Evolutionary conservation across 2,113 vertebrate species (phyloP), one percentile per base, ranked within the genome.

Genomic region (Xyrauchen texanus): DNA sequence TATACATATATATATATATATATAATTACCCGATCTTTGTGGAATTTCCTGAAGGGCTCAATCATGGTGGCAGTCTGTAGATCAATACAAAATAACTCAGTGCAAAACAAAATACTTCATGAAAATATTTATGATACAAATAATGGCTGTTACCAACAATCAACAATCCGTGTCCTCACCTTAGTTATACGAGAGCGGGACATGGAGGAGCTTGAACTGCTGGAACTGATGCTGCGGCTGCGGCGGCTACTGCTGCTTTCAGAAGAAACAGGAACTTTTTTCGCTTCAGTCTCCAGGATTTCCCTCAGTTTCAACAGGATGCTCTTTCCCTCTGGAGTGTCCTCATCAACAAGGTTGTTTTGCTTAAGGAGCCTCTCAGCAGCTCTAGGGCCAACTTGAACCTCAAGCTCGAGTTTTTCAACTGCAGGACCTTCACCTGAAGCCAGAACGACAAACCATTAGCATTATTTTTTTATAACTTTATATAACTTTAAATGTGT

Each of bases 401-500:
- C 55, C 58, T 96, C 93, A 79, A 95, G 21, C 76, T 91, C 86
- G 47, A 95, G 85, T 90, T 90, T 95, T 79, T 95, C 92, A 77
- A 94, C 77, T 1, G 57, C 80, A 83, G 84, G 80, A 46, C 85
- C 93, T 88, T 89, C 88, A 84, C 83, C 90, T 91, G 63, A 70
- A 84, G 77, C 7, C 12, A 67, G 85, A 8, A 77, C 44, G 4
- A 34, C 12, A 77, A 62, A 77, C 62, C 34, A 0, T 2, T 58
- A 76, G 21, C 21, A 34, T 34, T 0, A 8, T 8, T 12, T 21
- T 12, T 34, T 7, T 49, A 4, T 1, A 53, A 47, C 0, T 58
- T 73, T 16, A 10, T 3, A 72, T 60, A 0, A 58, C 13, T 64
- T 44, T 52, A 81, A 42, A 49, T 49, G 34, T 16, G 5, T 9